Conservation (phyloP, 2,113 vertebrate species). For the Dipodomys ordii region DNA sequence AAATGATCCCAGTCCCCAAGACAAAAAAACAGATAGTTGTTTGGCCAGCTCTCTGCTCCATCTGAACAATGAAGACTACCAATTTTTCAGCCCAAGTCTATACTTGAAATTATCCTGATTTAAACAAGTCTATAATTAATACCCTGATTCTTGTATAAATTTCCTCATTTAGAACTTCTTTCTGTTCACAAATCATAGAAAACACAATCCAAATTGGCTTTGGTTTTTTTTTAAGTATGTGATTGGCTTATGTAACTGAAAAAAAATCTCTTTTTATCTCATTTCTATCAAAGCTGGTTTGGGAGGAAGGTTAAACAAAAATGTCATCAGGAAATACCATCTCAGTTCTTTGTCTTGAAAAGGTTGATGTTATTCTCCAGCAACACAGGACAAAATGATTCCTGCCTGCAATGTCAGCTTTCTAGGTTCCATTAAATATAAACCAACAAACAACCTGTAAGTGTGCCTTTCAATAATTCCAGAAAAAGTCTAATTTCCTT, state of each 20-base stretch:
- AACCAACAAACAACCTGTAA: neutral
- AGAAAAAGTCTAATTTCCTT: constrained; percentile 15
- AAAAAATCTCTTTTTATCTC: neutral
- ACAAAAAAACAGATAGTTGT: neutral
- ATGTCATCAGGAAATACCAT: neutral
- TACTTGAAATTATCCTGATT: neutral
- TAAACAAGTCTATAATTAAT: neutral
- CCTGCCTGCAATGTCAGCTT: neutral
- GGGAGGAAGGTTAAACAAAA: constrained; percentile 41
- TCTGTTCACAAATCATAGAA: constrained; percentile 13
- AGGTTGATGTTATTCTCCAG: neutral
- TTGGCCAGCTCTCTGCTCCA: neutral
- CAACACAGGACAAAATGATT: neutral
- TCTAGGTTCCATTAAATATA: neutral
- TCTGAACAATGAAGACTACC: neutral
- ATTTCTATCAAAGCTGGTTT: neutral
- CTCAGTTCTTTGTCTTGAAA: neutral
- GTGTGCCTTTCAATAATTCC: neutral
- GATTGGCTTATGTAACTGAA: neutral
- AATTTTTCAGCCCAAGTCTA: neutral
- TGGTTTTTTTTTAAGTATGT: neutral
- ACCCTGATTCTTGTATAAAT: neutral
- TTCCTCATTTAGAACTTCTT: constrained; percentile 31
- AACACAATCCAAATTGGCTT: neutral
- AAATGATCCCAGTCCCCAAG: neutral